A percentile compares a stretch with the other conserved stretches of the same genome.
Evolutionary conservation across 2,113 vertebrate genomes (phyloP).

Genomic region (Petaurus breviceps): DNA sequence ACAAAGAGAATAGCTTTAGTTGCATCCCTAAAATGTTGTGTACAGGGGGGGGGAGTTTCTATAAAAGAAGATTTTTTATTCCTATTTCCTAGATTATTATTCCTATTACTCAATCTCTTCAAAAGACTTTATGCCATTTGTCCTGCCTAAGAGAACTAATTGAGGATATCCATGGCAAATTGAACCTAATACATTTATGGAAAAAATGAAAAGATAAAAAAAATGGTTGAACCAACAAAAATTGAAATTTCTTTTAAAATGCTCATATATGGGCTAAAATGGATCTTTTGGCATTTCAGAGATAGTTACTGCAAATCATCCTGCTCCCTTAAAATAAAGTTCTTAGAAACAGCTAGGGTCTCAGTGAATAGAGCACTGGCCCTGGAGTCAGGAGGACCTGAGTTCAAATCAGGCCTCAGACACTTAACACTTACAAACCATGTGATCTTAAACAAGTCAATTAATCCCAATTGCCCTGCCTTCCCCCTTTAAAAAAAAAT

Average conservation of each 20-base stretch:
- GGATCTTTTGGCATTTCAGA: conserved; percentile 46
- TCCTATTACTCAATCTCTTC: conserved; percentile 83
- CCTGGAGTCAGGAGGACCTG: too few relatives aligned
- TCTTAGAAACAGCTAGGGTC: too few relatives aligned
- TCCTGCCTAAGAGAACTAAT: conserved; percentile 84
- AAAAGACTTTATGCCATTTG: conserved; percentile 88
- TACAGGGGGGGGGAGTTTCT: conserved; percentile 72
- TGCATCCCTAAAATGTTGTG: conserved; percentile 10
- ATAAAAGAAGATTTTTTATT: conserved; percentile 77
- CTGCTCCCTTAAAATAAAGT: conserved; percentile 4
- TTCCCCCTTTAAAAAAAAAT: not conserved
- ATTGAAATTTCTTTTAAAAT: not conserved
- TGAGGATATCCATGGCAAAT: conserved; percentile 78
- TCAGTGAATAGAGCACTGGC: too few relatives aligned
- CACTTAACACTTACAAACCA: too few relatives aligned
- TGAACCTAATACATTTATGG: conserved; percentile 25
- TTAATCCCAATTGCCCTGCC: too few relatives aligned
- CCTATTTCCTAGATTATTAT: too few relatives aligned
- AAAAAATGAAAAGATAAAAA: conserved; percentile 59
- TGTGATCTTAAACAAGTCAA: too few relatives aligned
- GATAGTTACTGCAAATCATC: not conserved
- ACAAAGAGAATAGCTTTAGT: too few relatives aligned
- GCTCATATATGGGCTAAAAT: conserved; percentile 16
- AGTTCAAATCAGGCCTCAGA: too few relatives aligned
- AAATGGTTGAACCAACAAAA: conserved; percentile 21